phyloP scores from a whole-genome alignment of 2,797 vertebrate species.

The Enteromius unitaeniatus region DNA sequence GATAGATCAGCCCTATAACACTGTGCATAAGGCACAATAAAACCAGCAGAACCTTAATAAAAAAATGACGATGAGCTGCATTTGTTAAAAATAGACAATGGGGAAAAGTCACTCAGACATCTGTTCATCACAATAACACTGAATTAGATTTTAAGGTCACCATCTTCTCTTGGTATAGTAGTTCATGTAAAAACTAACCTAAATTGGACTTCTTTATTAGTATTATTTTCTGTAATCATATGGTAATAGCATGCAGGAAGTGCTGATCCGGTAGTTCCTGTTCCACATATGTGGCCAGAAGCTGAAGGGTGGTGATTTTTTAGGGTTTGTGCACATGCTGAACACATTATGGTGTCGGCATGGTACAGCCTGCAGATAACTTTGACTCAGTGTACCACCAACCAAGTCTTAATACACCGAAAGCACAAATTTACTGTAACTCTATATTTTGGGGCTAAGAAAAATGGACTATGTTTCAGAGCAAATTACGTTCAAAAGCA shows the following conservation, averaged over 20 bases:
- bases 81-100: slow-evolving; percentile 59
- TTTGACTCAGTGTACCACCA: slow-evolving; percentile 48
- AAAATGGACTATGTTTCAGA: not conserved
- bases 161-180: not conserved
- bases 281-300: slow-evolving; percentile 61
- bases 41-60: slow-evolving; percentile 38
- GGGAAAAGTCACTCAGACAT: slow-evolving; percentile 10
- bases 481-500: not conserved
- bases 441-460: not conserved
- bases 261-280: slow-evolving; percentile 77
- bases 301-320: slow-evolving; percentile 39
- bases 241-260: slow-evolving; percentile 67
- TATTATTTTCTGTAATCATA: slow-evolving; percentile 31
- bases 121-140: slow-evolving; percentile 9
- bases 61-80: slow-evolving; percentile 1
- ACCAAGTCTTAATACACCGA: slow-evolving; percentile 35
- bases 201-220: not conserved
- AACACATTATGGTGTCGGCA: slow-evolving; percentile 79
- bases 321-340: slow-evolving; percentile 73
- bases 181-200: not conserved
- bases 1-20: slow-evolving; percentile 43
- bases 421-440: not conserved
- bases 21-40: slow-evolving; percentile 43
- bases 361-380: slow-evolving; percentile 65
- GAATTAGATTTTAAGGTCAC: not conserved